Conservation (phyloP, 2,113 vertebrate species). For the Chaetorhynchus papuensis region DNA sequence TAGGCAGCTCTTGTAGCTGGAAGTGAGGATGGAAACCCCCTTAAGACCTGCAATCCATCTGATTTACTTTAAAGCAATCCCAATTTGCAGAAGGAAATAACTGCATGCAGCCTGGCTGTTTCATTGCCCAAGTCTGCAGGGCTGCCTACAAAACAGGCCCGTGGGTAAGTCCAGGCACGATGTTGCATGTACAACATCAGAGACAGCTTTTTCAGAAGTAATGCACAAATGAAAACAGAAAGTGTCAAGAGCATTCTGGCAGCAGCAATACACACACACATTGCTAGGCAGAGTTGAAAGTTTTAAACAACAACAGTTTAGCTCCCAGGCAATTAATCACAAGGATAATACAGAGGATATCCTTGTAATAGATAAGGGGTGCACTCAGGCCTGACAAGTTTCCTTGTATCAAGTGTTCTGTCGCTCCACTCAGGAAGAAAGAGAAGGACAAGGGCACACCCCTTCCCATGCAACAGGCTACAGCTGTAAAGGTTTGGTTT, state of each 20-base stretch:
- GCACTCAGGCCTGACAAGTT: neutral
- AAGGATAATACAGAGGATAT: neutral
- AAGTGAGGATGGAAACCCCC: neutral
- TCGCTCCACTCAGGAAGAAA: neutral
- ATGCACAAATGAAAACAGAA: neutral
- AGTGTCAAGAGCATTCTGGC: neutral
- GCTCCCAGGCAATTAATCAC: neutral
- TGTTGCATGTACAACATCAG: neutral
- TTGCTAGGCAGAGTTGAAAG: neutral
- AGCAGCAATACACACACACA: neutral
- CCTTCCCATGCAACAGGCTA: neutral
- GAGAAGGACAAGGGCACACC: neutral
- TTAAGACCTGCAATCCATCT: neutral
- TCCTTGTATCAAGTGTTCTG: neutral
- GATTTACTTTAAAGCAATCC: neutral
- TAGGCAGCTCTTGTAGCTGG: neutral
- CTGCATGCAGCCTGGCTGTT: neutral
- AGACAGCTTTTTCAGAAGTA: neutral
- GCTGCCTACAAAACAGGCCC: neutral
- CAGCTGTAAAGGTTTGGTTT: neutral
- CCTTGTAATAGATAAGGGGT: neutral
- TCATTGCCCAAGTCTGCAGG: neutral
- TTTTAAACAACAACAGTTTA: neutral
- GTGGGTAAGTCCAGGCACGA: neutral
- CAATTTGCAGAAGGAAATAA: neutral